A percentile compares a stretch with the other conserved stretches of the same genome.
Conservation (phyloP, 2,797 vertebrate species). For the Typhlichthys eigenmanni region DNA sequence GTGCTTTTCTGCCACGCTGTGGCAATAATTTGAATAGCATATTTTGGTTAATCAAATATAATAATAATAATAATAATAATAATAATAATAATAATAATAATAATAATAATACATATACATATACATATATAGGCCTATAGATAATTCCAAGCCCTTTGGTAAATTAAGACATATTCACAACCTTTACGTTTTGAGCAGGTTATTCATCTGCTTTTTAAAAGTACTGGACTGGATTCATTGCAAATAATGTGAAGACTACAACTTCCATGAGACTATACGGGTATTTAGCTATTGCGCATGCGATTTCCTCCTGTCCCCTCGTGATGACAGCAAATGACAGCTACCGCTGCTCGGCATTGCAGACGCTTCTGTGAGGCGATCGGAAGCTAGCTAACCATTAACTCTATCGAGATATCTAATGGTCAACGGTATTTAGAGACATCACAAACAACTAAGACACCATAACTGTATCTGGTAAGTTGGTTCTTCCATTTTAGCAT, state of each 20-base stretch:
- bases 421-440: slow-evolving; percentile 36
- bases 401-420: slow-evolving; percentile 36
- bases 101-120: too few species aligned
- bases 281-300: slow-evolving; percentile 59
- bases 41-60: too few species aligned
- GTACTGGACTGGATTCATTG: too few species aligned
- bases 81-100: too few species aligned
- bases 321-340: slow-evolving; percentile 81
- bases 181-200: too few species aligned
- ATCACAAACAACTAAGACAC: slow-evolving; percentile 9
- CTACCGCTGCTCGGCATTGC: slow-evolving; percentile 60
- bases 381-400: slow-evolving; percentile 56
- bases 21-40: background rate
- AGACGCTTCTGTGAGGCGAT: slow-evolving; percentile 51
- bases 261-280: slow-evolving; percentile 3
- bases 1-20: background rate
- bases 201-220: too few species aligned
- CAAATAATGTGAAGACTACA: slow-evolving; percentile 12
- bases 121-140: too few species aligned
- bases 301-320: slow-evolving; percentile 63
- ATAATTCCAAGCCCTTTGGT: too few species aligned
- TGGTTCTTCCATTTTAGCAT: background rate
- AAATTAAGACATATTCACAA: too few species aligned
- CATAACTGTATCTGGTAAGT: slow-evolving; percentile 57
- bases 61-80: too few species aligned